Evolutionary conservation across 2,113 vertebrate species (phyloP).

Genomic region (Elgaria multicarinata): DNA sequence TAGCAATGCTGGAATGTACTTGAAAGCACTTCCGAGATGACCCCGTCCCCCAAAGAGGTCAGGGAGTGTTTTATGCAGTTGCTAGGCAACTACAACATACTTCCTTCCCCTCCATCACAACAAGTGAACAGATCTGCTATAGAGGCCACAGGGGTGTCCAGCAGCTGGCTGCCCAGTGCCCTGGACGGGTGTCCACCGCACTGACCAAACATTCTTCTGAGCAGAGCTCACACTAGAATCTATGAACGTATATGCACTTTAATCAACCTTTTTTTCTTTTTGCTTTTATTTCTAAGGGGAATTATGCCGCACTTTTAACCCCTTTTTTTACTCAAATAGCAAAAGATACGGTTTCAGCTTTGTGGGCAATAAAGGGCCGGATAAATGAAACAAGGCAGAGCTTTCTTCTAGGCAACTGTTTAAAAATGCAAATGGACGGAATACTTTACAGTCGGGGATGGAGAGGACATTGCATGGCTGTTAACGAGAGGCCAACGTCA

Average conservation of each 20-base stretch:
- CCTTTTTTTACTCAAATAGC: conserved; percentile 60
- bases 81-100: not conserved
- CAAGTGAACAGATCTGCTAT: too few relatives aligned
- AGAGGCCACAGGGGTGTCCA: not conserved
- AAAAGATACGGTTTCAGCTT: conserved; percentile 60
- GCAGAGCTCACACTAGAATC: conserved; percentile 44
- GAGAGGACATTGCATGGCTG: conserved; percentile 21
- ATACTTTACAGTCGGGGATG: conserved; percentile 24
- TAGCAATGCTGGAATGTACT: not conserved
- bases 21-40: not conserved
- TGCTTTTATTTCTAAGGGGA: conserved; percentile 53
- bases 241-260: conserved; percentile 80
- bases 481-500: conserved; percentile 25
- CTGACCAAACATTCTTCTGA: not conserved
- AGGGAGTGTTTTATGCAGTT: not conserved
- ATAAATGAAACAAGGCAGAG: conserved; percentile 57
- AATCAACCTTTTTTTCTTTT: conserved; percentile 50
- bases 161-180: conserved; percentile 15
- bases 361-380: conserved; percentile 75
- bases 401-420: conserved; percentile 67
- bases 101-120: not conserved
- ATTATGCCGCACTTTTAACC: conserved; percentile 18
- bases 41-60: not conserved
- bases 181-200: not conserved
- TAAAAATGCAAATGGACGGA: conserved; percentile 48